phyloP scores from a whole-genome alignment of 2,888 invertebrate species.

The Chloromyia formosa region DNA sequence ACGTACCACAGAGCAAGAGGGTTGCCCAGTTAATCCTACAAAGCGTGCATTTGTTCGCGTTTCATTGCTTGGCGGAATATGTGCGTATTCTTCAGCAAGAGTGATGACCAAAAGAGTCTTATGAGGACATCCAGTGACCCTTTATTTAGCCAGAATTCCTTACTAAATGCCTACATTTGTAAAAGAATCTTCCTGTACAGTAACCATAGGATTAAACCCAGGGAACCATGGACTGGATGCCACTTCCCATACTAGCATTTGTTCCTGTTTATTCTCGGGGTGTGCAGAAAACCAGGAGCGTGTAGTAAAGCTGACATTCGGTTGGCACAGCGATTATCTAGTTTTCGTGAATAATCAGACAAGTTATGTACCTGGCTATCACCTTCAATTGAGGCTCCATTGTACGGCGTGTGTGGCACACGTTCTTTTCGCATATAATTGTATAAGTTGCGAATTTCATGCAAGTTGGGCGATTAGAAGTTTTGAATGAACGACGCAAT shows the following conservation, averaged over 20 bases:
- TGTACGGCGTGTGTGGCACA: slow-evolving; percentile 22
- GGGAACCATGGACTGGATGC: neutral
- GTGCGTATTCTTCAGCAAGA: no score
- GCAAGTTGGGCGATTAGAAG: slow-evolving; percentile 37
- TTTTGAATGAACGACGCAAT: slow-evolving; percentile 1
- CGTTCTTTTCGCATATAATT: slow-evolving; percentile 42
- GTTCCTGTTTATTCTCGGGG: neutral
- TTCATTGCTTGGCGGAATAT: no score
- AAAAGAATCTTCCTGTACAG: no score
- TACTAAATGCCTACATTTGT: no score
- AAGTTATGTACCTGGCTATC: slow-evolving; percentile 43
- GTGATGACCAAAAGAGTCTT: no score
- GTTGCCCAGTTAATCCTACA: neutral
- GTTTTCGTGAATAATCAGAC: slow-evolving; percentile 42
- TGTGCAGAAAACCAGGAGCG: slow-evolving; percentile 20
- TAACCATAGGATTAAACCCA: neutral
- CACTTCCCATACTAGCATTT: neutral
- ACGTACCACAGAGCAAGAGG: neutral
- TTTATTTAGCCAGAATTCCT: no score
- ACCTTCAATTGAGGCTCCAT: slow-evolving; percentile 27
- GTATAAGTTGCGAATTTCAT: slow-evolving; percentile 40
- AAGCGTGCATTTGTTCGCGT: neutral
- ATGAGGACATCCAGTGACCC: no score
- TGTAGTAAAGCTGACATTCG: neutral
- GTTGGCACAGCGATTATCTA: slow-evolving; percentile 35